Conservation (phyloP, 2,113 vertebrate genomes). For the Amblyornis subalaris region DNA sequence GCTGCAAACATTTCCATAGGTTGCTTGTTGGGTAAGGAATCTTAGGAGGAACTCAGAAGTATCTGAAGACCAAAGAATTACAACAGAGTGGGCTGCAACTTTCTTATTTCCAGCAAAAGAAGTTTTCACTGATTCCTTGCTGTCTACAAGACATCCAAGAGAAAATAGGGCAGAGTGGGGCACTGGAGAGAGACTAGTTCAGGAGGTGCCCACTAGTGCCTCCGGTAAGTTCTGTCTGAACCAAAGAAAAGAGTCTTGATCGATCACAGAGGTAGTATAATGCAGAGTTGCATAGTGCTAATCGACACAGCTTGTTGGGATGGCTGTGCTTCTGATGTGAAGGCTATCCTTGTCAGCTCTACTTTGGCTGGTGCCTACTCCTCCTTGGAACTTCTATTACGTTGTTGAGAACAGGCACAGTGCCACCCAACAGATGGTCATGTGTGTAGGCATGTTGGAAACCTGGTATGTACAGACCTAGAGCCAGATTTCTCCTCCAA, state of each 20-base stretch:
- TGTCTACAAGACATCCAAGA: neutral
- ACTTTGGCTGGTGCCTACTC: neutral
- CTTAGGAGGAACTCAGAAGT: neutral
- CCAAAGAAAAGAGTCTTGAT: neutral
- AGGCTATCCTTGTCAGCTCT: neutral
- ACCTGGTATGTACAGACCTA: neutral
- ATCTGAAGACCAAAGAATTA: neutral
- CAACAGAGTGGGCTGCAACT: neutral
- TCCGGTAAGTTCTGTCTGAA: neutral
- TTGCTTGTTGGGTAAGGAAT: neutral
- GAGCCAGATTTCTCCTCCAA: neutral
- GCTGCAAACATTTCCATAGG: neutral
- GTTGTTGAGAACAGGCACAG: neutral
- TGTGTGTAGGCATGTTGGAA: constrained; percentile 13
- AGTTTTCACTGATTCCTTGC: neutral
- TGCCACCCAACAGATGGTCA: constrained; percentile 29
- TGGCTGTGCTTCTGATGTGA: neutral
- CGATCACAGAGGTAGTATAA: neutral
- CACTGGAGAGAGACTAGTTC: neutral
- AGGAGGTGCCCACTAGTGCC: neutral
- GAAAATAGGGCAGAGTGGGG: neutral
- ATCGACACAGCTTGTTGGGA: neutral
- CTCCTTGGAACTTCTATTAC: neutral
- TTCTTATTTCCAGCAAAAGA: neutral
- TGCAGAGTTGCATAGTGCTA: neutral